Conservation (phyloP, 2,888 invertebrate genomes). For the Caenorhabditis wallacei region DNA sequence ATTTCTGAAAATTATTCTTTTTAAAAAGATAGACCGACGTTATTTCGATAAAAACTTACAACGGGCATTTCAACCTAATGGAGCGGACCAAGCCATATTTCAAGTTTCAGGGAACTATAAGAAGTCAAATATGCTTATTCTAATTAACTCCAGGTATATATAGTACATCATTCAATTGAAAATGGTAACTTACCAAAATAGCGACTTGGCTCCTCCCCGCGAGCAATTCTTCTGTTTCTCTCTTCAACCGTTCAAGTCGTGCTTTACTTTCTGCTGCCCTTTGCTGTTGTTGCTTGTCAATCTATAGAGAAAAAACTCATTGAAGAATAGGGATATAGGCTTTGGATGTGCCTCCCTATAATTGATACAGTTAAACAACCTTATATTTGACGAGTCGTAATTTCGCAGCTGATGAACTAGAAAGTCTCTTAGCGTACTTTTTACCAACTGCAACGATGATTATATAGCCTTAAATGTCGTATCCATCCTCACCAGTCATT, state of each 20-base stretch:
- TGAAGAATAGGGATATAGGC: too few species aligned
- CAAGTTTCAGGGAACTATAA: too few species aligned
- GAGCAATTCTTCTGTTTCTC: slow-evolving; percentile 52
- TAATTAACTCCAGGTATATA: too few species aligned
- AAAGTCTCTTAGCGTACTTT: slow-evolving; percentile 52
- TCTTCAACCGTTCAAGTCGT: slow-evolving; percentile 33
- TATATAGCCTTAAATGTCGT: slow-evolving; percentile 25
- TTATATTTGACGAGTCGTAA: slow-evolving; percentile 57
- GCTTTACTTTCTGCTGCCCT: slow-evolving; percentile 29
- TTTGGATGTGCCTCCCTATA: too few species aligned
- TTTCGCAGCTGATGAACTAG: slow-evolving; percentile 48
- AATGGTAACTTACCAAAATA: slow-evolving; percentile 58
- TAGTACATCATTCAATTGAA: too few species aligned
- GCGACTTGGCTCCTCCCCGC: slow-evolving; percentile 57
- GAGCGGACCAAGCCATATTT: too few species aligned
- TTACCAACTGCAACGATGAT: slow-evolving; percentile 52
- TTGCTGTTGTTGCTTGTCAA: slow-evolving; percentile 57
- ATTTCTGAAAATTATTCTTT: background rate
- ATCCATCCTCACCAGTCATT: slow-evolving; percentile 32
- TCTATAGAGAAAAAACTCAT: slow-evolving; percentile 37
- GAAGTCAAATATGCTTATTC: too few species aligned
- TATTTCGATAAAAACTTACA: too few species aligned
- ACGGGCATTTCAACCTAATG: too few species aligned
- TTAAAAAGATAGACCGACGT: too few species aligned
- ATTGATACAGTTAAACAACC: slow-evolving; percentile 42